Conservation (phyloP, 2,888 invertebrate species). For the Leptopilina drosophilae region DNA sequence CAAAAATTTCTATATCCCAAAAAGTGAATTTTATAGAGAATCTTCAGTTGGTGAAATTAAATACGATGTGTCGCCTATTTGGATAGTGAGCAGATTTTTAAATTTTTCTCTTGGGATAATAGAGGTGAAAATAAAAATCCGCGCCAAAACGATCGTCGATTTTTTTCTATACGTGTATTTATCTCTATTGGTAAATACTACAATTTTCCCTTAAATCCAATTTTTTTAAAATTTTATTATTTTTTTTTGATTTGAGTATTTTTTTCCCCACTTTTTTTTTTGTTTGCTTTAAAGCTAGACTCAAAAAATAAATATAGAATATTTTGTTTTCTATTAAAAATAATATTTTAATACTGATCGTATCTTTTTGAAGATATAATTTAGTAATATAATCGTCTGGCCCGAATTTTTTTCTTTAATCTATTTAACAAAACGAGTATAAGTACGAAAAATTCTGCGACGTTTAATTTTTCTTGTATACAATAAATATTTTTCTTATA, state of each 20-base stretch:
- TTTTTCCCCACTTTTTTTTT: too few relatives aligned
- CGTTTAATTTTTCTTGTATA: conserved; percentile 9
- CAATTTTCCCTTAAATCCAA: not conserved
- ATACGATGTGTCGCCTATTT: conserved; percentile 25
- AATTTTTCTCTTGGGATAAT: conserved; percentile 21
- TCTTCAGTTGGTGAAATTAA: not conserved
- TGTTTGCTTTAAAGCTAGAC: too few relatives aligned
- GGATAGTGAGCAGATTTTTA: conserved; percentile 34
- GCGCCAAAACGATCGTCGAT: conserved; percentile 33
- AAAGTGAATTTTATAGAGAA: not conserved
- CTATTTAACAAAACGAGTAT: conserved; percentile 10
- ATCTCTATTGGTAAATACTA: not conserved
- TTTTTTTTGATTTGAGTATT: too few relatives aligned
- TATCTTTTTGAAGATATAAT: conserved; percentile 19
- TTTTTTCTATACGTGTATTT: not conserved
- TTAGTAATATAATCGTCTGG: conserved; percentile 23
- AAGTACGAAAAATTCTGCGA: conserved; percentile 34
- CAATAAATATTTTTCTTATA: conserved; percentile 39
- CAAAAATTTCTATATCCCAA: too few relatives aligned
- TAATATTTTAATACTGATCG: conserved; percentile 29
- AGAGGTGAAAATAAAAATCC: conserved; percentile 29
- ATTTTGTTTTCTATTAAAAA: not conserved
- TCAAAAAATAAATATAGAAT: not conserved
- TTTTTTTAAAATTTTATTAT: too few relatives aligned
- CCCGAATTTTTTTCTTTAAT: conserved; percentile 30